A percentile compares a stretch with the other conserved stretches of the same genome.
Conservation (phyloP, 37 sponge, comb jelly and placozoan species). For the Agelas oroides region DNA sequence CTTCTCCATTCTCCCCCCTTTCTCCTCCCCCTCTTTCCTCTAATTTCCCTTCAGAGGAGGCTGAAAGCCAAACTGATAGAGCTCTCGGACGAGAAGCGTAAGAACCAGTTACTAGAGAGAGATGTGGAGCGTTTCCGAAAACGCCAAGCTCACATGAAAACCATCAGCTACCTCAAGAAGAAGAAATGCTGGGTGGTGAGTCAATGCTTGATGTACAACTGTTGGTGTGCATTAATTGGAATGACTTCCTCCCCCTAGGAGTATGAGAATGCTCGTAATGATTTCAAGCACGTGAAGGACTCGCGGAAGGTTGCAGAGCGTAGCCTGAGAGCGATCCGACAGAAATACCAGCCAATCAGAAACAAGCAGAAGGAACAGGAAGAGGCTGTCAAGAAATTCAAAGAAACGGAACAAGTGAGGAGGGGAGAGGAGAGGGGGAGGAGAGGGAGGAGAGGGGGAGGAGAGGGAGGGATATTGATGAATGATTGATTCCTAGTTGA, state of each 20-base stretch:
- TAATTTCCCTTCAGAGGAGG: neutral
- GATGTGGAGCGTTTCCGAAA: slow-evolving; percentile 83
- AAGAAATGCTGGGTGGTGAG: slow-evolving; percentile 94
- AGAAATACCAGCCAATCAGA: slow-evolving; percentile 51
- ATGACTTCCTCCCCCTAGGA: slow-evolving; percentile 49
- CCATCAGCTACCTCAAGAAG: slow-evolving; percentile 68
- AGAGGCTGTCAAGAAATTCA: slow-evolving; percentile 12
- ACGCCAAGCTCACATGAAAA: slow-evolving; percentile 55
- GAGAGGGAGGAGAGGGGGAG: neutral
- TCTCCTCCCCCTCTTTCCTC: no score
- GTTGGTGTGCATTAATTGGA: no score
- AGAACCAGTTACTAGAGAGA: slow-evolving; percentile 78
- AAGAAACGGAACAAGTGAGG: neutral
- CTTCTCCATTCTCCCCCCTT: no score
- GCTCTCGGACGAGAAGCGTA: slow-evolving; percentile 50
- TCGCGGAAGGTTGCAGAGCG: slow-evolving; percentile 50
- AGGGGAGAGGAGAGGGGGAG: neutral
- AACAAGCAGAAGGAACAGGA: slow-evolving; percentile 44
- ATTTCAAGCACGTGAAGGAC: slow-evolving; percentile 52
- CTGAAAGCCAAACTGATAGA: neutral
- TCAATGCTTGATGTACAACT: neutral
- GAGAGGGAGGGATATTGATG: no score
- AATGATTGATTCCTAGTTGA: no score
- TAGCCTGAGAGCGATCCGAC: slow-evolving; percentile 31
- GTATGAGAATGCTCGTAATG: slow-evolving; percentile 67